These are phyloP conservation scores for Peromyscus aztecus DNA, from an alignment of 2,797 vertebrate genomes.

Conservation along the genomic window DNA sequence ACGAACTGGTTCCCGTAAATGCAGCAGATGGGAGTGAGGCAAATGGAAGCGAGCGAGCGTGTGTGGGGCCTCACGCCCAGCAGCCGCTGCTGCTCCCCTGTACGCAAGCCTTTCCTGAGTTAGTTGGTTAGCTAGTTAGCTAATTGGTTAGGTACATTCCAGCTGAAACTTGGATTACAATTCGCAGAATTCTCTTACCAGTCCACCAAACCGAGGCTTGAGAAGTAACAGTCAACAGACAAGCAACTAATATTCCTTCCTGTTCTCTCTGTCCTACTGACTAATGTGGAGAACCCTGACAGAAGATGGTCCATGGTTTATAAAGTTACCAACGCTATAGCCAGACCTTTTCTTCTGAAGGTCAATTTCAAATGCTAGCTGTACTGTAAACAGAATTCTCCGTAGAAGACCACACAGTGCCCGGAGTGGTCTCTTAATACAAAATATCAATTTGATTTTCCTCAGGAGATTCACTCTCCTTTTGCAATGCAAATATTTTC, in stretches of 20 bases:
- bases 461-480: constrained; percentile 87
- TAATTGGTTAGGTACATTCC: constrained; percentile 82
- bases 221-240: constrained; percentile 35
- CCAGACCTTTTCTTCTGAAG: constrained; percentile 72
- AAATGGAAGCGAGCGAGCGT: constrained; percentile 69
- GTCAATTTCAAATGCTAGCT: constrained; percentile 84
- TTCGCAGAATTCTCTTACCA: constrained; percentile 67
- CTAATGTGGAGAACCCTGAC: constrained; percentile 52
- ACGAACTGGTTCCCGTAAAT: constrained; percentile 84
- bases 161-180: constrained; percentile 75
- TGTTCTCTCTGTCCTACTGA: constrained; percentile 47
- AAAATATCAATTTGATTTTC: constrained; percentile 89
- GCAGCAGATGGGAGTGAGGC: constrained; percentile 79
- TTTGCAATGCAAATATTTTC: constrained; percentile 92
- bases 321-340: constrained; percentile 74
- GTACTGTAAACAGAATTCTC: constrained; percentile 82
- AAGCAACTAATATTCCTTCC: neutral
- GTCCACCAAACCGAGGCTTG: constrained; percentile 67
- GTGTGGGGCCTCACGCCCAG: constrained; percentile 81
- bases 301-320: constrained; percentile 69
- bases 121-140: constrained; percentile 77
- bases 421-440: constrained; percentile 84
- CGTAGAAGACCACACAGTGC: constrained; percentile 68
- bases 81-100: constrained; percentile 71
- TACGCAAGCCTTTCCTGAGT: constrained; percentile 71